These are phyloP conservation scores for Glossophaga mutica DNA, from an alignment of 2,797 vertebrate species.

Conservation along the genomic window DNA sequence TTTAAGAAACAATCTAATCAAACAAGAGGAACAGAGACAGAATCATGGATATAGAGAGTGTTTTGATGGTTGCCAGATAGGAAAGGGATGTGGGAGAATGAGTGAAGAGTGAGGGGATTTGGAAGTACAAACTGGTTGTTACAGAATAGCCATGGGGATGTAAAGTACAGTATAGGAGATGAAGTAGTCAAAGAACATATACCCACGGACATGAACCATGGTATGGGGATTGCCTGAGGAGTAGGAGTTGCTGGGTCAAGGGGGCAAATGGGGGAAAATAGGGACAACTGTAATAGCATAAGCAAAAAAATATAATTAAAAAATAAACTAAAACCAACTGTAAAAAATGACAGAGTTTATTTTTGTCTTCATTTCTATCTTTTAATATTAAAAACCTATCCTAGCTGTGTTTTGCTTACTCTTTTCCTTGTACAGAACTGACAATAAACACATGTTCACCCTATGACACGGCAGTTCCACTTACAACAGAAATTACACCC, in stretches of 20 bases:
- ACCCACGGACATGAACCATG: neutral
- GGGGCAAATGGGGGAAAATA: neutral
- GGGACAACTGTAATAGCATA: neutral
- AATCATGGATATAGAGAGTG: neutral
- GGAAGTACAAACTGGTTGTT: neutral
- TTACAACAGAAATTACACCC: neutral
- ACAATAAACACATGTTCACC: neutral
- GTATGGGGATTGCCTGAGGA: neutral
- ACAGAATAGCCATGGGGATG: neutral
- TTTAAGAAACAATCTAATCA: neutral
- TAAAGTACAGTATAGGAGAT: neutral
- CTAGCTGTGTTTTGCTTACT: neutral
- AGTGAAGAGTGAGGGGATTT: neutral
- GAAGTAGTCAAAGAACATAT: neutral
- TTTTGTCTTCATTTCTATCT: neutral
- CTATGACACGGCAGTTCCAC: neutral
- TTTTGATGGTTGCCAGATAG: neutral
- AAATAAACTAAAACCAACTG: neutral
- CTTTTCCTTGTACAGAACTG: neutral
- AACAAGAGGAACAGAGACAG: neutral
- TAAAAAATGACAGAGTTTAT: neutral
- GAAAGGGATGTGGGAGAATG: neutral
- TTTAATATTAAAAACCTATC: neutral
- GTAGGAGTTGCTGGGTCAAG: neutral
- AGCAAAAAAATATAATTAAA: neutral